Evolutionary conservation across 1,140 invertebrate species (phyloP).

Genomic region (Eumaeus atala): DNA sequence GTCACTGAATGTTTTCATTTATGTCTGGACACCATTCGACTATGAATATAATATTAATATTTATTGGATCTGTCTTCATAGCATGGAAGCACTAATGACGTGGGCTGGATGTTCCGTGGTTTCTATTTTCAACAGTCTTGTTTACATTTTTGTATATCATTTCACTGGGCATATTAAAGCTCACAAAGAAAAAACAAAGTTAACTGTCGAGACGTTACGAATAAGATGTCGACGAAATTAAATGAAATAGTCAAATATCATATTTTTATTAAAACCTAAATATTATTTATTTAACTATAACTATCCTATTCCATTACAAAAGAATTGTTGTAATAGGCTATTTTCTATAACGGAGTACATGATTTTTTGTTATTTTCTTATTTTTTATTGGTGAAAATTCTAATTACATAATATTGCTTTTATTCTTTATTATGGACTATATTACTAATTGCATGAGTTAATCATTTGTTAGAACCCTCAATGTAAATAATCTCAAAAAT

Average conservation of each 20-base stretch:
- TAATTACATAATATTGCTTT: too few species aligned
- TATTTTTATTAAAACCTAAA: constrained; percentile 37
- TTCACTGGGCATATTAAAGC: constrained; percentile 41
- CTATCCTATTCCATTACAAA: too few species aligned
- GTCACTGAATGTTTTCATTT: constrained; percentile 33
- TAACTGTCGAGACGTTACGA: constrained; percentile 23
- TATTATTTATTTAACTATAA: constrained; percentile 7
- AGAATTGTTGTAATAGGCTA: too few species aligned
- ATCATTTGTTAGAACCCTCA: too few species aligned
- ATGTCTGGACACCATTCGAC: constrained; percentile 40
- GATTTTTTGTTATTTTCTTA: too few species aligned
- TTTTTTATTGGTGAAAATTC: too few species aligned
- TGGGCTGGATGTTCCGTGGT: constrained; percentile 26
- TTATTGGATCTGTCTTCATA: constrained; percentile 32
- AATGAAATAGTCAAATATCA: constrained; percentile 36
- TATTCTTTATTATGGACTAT: too few species aligned
- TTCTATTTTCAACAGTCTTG: constrained; percentile 28
- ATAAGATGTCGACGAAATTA: constrained; percentile 25
- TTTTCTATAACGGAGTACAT: too few species aligned
- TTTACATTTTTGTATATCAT: constrained; percentile 36
- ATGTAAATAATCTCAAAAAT: constrained; percentile 26
- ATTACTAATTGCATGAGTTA: too few species aligned
- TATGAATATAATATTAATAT: constrained; percentile 32
- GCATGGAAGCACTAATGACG: constrained; percentile 22
- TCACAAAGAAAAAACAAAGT: constrained; percentile 31